Conservation (phyloP, 2,888 invertebrate genomes). For the Drosophila robusta region DNA sequence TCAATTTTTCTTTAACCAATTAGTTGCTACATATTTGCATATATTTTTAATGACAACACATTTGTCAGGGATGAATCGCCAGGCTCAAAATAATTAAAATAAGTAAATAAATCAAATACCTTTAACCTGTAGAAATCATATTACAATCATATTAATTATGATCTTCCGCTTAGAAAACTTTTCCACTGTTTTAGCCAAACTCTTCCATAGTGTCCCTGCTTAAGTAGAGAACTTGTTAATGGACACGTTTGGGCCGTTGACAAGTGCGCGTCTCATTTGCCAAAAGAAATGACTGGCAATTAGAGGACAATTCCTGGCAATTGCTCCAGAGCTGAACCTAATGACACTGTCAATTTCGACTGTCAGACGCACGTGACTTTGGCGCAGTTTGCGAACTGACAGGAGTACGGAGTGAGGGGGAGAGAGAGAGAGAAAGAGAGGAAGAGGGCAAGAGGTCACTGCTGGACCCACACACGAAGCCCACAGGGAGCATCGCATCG, state of each 20-base stretch:
- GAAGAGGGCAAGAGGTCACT: conserved; percentile 1
- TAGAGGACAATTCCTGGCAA: conserved; percentile 40
- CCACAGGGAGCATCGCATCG: conserved; percentile 8
- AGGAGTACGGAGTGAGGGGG: neutral
- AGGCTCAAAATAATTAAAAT: too few species aligned
- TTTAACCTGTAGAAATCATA: neutral
- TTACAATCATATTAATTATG: neutral
- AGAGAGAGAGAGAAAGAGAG: neutral
- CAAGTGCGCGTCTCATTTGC: conserved; percentile 59
- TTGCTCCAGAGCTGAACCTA: conserved; percentile 26
- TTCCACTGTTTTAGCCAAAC: neutral
- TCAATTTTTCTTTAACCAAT: too few species aligned
- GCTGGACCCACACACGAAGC: conserved; percentile 41
- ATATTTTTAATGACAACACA: too few species aligned
- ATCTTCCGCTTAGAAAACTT: neutral
- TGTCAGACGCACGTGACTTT: conserved; percentile 79
- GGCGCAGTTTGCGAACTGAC: conserved; percentile 37
- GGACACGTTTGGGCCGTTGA: conserved; percentile 66
- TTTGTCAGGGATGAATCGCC: too few species aligned
- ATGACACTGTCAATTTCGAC: conserved; percentile 68
- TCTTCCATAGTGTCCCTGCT: conserved; percentile 24
- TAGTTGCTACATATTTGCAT: too few species aligned
- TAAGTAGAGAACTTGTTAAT: conserved; percentile 50
- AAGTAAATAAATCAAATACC: too few species aligned
- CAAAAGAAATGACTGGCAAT: conserved; percentile 47